Conservation (phyloP, 2,113 vertebrate species). For the Pholis gunnellus region DNA sequence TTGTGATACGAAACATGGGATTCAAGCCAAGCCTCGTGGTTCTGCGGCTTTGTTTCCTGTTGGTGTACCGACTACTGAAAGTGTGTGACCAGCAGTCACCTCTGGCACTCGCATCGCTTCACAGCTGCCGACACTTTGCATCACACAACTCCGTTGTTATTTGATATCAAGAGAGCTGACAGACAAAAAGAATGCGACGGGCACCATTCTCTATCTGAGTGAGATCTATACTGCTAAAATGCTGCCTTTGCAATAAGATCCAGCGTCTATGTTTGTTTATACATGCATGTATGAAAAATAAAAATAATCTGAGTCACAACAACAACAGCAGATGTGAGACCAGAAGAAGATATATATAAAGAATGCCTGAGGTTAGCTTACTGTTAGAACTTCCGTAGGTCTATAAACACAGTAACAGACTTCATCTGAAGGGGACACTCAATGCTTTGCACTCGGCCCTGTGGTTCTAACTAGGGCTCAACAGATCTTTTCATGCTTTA, state of each 20-base stretch:
- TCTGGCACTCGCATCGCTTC: constrained; percentile 9
- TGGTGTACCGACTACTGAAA: constrained; percentile 27
- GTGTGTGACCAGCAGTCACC: constrained; percentile 26
- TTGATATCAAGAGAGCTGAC: background rate
- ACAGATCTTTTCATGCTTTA: constrained; percentile 75
- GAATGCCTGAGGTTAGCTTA: constrained; percentile 2
- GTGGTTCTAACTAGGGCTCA: constrained; percentile 63
- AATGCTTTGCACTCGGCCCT: constrained; percentile 45
- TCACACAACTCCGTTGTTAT: background rate
- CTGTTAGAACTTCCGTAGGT: constrained; percentile 17
- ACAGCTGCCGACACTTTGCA: background rate
- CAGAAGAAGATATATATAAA: background rate
- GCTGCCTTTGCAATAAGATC: background rate
- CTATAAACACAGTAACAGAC: constrained; percentile 50
- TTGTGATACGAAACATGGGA: constrained; percentile 65
- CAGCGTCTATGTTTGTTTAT: constrained; percentile 1
- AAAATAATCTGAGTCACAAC: background rate
- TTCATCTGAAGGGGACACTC: constrained; percentile 42
- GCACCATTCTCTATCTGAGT: background rate
- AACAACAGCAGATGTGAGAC: background rate
- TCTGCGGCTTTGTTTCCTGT: constrained; percentile 54
- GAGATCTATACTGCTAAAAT: background rate
- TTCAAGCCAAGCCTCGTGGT: constrained; percentile 52
- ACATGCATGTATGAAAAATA: background rate
- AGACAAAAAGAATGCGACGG: background rate